Conservation (phyloP, 2,113 vertebrate genomes). For the Corythornis cristatus region DNA sequence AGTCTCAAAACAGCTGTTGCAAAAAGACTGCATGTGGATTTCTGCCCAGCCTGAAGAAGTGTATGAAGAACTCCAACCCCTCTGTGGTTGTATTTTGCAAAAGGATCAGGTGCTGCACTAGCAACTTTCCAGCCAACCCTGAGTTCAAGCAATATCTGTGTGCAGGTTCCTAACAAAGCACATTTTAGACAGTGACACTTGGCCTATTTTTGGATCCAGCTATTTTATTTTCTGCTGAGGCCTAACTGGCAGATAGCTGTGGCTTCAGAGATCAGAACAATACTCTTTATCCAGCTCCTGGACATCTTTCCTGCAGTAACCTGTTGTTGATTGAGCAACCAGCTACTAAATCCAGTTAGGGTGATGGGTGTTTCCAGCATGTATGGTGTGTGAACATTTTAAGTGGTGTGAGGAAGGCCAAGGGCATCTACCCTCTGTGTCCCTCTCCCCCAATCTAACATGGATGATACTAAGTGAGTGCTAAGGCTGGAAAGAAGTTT, state of each 20-base stretch:
- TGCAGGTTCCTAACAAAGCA: not conserved
- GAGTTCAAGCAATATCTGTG: not conserved
- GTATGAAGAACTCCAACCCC: not conserved
- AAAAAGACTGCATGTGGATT: not conserved
- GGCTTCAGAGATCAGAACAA: not conserved
- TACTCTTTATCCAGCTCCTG: not conserved
- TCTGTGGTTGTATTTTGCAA: accelerated
- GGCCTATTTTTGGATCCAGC: accelerated
- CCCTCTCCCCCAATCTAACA: not conserved
- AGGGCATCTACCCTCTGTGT: not conserved
- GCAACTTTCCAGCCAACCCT: not conserved
- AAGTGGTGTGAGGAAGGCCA: not conserved
- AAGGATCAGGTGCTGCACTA: accelerated
- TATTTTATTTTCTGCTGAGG: not conserved
- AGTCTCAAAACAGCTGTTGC: not conserved
- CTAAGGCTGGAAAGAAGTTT: not conserved
- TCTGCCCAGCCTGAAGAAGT: not conserved
- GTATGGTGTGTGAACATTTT: too few species aligned
- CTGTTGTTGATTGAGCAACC: not conserved
- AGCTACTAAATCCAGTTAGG: accelerated
- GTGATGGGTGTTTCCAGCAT: accelerated
- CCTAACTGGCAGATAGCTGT: not conserved
- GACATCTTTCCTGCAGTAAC: not conserved
- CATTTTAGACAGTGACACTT: not conserved
- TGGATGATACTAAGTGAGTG: too few species aligned